Conservation (phyloP, 2,797 vertebrate species). For the Chelonia mydas region DNA sequence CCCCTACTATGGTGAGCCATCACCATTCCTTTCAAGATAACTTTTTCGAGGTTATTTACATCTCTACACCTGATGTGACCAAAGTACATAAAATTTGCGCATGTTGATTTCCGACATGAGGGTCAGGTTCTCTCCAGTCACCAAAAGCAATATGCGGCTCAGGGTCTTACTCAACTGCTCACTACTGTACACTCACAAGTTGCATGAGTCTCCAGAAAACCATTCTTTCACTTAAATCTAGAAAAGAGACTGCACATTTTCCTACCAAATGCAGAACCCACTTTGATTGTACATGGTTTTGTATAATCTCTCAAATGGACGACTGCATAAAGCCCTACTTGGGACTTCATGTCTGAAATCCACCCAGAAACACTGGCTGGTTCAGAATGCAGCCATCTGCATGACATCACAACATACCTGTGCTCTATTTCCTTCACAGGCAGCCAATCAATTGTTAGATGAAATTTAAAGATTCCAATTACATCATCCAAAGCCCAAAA, state of each 20-base stretch:
- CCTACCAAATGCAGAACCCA: neutral
- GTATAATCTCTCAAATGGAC: neutral
- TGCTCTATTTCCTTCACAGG: neutral
- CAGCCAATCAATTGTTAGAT: slow-evolving; percentile 27
- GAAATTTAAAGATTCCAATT: slow-evolving; percentile 6
- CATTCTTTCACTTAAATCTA: neutral
- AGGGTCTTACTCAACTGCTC: neutral
- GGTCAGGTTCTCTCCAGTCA: neutral
- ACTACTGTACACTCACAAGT: neutral
- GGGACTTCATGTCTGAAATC: neutral
- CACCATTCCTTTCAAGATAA: neutral
- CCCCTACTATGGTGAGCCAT: neutral
- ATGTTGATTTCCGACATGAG: neutral
- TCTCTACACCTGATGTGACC: neutral
- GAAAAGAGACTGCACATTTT: neutral
- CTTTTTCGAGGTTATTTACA: neutral
- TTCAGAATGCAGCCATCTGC: neutral
- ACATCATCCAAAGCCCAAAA: slow-evolving; percentile 13
- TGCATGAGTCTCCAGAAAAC: neutral
- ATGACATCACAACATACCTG: neutral
- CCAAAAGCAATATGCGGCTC: neutral
- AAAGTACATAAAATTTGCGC: neutral
- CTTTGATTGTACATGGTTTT: neutral
- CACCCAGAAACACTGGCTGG: neutral
- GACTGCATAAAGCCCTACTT: neutral